phyloP scores from a whole-genome alignment of 2,113 vertebrate species.

The Nycticryphes semicollaris region DNA sequence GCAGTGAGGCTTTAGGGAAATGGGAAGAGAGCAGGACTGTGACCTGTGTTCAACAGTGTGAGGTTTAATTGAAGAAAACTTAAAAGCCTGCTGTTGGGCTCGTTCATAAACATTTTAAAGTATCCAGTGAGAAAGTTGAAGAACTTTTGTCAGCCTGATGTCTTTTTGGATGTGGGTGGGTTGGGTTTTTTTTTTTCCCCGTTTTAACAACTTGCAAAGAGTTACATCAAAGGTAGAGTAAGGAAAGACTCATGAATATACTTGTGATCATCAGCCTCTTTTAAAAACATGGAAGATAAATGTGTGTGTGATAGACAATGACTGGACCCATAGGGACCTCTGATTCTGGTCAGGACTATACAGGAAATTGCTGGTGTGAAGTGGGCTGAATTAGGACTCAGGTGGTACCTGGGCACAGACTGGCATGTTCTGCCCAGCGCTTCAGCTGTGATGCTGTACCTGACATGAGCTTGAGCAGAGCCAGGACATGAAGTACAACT shows the following conservation, averaged over 20 bases:
- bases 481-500: not conserved
- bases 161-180: not conserved
- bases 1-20: not conserved
- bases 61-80: slow-evolving; percentile 23
- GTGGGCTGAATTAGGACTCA: accelerated
- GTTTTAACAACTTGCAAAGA: not conserved
- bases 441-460: not conserved
- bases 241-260: not conserved
- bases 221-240: not conserved
- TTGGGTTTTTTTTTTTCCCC: not conserved
- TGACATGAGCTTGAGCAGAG: not conserved
- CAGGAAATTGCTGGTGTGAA: not conserved
- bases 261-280: not conserved
- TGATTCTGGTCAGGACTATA: not conserved
- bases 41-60: not conserved
- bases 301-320: not conserved
- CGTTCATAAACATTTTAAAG: not conserved
- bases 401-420: not conserved
- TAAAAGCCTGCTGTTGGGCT: not conserved
- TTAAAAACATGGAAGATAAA: not conserved
- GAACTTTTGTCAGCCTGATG: not conserved
- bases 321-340: not conserved
- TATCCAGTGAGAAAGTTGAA: not conserved
- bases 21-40: not conserved
- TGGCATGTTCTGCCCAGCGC: not conserved